Conservation (phyloP, 1,140 invertebrate species). For the Drosophila setifemur region DNA sequence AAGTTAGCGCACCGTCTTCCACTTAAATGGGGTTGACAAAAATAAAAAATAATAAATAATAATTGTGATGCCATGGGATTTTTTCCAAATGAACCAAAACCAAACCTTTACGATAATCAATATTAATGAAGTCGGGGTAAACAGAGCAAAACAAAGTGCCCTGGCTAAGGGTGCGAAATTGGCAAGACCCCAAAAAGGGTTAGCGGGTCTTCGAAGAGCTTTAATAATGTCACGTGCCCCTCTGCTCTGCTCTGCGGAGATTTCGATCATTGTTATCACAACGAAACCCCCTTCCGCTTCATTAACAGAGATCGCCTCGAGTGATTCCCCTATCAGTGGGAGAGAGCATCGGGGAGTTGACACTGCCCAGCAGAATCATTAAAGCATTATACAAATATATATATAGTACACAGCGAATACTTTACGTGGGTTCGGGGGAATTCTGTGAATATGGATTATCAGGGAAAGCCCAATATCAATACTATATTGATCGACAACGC, state of each 20-base stretch:
- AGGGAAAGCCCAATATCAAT: conserved; percentile 6
- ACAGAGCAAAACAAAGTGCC: not conserved
- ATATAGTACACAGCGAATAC: no score
- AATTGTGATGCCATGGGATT: conserved; percentile 34
- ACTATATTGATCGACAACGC: not conserved
- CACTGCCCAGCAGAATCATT: conserved; percentile 32
- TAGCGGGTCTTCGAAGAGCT: conserved; percentile 4
- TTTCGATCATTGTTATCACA: conserved; percentile 31
- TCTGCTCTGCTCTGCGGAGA: conserved; percentile 12
- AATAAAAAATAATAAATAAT: conserved; percentile 31
- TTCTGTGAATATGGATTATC: conserved; percentile 17
- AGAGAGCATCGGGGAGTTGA: conserved; percentile 31
- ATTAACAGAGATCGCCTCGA: conserved; percentile 41
- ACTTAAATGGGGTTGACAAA: conserved; percentile 8
- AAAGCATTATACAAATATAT: conserved; percentile 2
- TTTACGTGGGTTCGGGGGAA: conserved; percentile 17
- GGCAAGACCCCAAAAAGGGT: conserved; percentile 2
- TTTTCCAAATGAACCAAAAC: conserved; percentile 17
- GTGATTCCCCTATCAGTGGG: conserved; percentile 48
- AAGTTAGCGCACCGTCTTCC: conserved; percentile 31
- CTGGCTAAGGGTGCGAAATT: not conserved
- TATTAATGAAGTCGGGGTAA: conserved; percentile 32
- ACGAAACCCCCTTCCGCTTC: conserved; percentile 18
- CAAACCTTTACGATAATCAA: conserved; percentile 21
- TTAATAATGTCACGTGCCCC: conserved; percentile 40